Conservation (phyloP, 2,888 invertebrate species). For the Leucophora obtusa region DNA sequence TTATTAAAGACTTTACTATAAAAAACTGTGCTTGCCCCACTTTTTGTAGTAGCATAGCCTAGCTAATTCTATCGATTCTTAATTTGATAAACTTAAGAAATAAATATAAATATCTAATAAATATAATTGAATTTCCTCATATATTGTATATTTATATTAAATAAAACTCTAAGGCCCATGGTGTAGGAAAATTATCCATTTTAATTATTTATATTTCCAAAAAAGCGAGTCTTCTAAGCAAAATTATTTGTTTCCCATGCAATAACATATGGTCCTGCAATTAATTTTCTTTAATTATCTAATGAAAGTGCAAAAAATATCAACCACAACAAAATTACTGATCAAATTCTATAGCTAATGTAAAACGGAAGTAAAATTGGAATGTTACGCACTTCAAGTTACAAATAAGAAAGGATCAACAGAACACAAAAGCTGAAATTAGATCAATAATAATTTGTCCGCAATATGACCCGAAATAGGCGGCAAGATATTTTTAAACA, state of each 20-base stretch:
- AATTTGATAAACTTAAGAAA: too few relatives aligned
- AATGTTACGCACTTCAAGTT: constrained; percentile 57
- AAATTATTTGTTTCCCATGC: constrained; percentile 2
- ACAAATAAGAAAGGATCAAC: constrained; percentile 4
- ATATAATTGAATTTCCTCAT: too few relatives aligned
- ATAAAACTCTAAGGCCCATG: too few relatives aligned
- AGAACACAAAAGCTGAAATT: constrained; percentile 30
- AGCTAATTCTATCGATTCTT: too few relatives aligned
- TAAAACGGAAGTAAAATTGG: constrained; percentile 57
- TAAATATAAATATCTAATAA: too few relatives aligned
- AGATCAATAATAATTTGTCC: constrained; percentile 60
- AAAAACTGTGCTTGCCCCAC: too few relatives aligned
- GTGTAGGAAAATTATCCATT: too few relatives aligned
- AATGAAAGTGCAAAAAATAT: constrained; percentile 63
- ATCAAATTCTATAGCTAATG: not conserved
- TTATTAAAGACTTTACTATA: too few relatives aligned
- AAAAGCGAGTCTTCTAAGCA: not conserved
- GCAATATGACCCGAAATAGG: constrained; percentile 37
- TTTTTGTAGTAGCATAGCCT: too few relatives aligned
- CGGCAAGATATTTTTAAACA: constrained; percentile 44
- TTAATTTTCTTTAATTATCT: constrained; percentile 54
- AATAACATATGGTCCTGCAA: constrained; percentile 32
- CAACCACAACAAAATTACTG: constrained; percentile 55
- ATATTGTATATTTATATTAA: too few relatives aligned
- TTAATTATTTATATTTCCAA: too few relatives aligned